Base-by-base conservation (phyloP, 2,888 invertebrate genomes). In the Rhopalosiphum nymphaeae region DNA sequence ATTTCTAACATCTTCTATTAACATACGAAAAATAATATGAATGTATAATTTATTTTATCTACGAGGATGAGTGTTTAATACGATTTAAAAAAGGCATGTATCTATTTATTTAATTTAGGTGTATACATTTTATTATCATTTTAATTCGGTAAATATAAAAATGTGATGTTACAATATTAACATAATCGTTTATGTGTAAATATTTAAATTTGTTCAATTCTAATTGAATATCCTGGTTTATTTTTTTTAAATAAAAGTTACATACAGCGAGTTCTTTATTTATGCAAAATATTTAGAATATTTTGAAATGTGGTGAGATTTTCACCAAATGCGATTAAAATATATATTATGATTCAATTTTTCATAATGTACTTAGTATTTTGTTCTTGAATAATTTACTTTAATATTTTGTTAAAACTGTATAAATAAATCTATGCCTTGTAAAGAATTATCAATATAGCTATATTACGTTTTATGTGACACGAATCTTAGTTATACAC, bases 401-500 rank as follows among this genome's bases (percentile, higher is more conserved):
- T 36, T 25, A 57, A 57, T 44, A 44, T 57, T 89, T 44, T 44
- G 25, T 42, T 88, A 26, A 42, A 56, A 78, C 21, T 5, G 26
- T 26, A 42, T 16, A 29, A 42, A 42, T 42, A 89, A 29, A 89
- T 57, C 36, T 49, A 25, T 49, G 53, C 1, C 10, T 61, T 21
- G 16, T 89, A 16, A 44, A 25, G 26, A 57, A 26, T 26, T 85
- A 36, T 85, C 42, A 42, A 42, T 29, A 36, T 21, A 25, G 26
- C 3, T 36, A 88, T 88, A 42, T 56, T 21, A 89, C 21, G 21
- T 87, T 87, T 89, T 46, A 89, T n/a, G n/a, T 61, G 29, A 61
- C 44, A 89, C 61, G n/a, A 61, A 44, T 90, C 46, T 67, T 90
- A 61, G 61, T 61, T 61, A 90, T 90, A 21, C 25, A n/a, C 3